phyloP scores from a whole-genome alignment of 2,113 vertebrate species.

The Scomber colias region DNA sequence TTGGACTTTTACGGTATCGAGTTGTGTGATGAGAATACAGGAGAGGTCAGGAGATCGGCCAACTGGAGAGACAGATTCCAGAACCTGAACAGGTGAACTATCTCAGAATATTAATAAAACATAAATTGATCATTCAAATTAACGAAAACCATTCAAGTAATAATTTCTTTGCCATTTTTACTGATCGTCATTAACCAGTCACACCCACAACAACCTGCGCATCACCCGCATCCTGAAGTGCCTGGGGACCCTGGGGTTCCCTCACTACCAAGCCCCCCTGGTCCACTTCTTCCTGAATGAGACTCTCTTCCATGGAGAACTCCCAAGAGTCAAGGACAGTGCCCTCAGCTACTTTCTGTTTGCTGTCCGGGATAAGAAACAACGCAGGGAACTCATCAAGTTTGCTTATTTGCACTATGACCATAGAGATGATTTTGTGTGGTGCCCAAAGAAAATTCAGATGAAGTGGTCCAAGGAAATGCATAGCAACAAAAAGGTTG shows the following conservation, averaged over 20 bases:
- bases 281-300: slow-evolving; percentile 92
- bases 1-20: slow-evolving; percentile 92
- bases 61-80: slow-evolving; percentile 87
- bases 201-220: slow-evolving; percentile 91
- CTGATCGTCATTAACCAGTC: slow-evolving; percentile 71
- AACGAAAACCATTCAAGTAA: not conserved
- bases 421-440: slow-evolving; percentile 84
- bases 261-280: slow-evolving; percentile 89
- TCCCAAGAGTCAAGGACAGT: slow-evolving; percentile 87
- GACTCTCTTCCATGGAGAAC: slow-evolving; percentile 80
- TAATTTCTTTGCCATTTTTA: not conserved
- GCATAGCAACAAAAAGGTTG: no score
- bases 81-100: slow-evolving; percentile 89
- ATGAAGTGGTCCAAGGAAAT: slow-evolving; percentile 1
- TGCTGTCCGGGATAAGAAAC: slow-evolving; percentile 82
- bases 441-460: slow-evolving; percentile 88
- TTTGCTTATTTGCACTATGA: slow-evolving; percentile 87
- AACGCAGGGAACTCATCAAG: slow-evolving; percentile 84
- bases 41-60: slow-evolving; percentile 80
- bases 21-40: slow-evolving; percentile 76
- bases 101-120: not conserved
- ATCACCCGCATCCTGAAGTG: slow-evolving; percentile 97
- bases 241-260: slow-evolving; percentile 90
- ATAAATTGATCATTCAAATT: not conserved
- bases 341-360: slow-evolving; percentile 95